Conservation (phyloP, 92 coral and sea anemone species). For the Parazoanthus atlanticus region DNA sequence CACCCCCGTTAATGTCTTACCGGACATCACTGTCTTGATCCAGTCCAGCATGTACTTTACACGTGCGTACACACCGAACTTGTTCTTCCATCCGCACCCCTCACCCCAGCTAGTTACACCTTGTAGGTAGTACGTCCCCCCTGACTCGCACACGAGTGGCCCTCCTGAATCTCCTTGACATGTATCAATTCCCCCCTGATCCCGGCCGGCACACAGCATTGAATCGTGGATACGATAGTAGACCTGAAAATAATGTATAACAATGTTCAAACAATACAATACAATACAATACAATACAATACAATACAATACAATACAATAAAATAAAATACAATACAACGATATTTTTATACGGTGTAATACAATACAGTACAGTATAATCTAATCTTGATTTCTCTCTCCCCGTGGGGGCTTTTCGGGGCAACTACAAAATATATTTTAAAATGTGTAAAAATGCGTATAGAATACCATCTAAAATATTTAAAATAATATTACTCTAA, state of each 20-base stretch:
- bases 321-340: too few species aligned
- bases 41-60: slow-evolving; percentile 2
- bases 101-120: slow-evolving; percentile 28
- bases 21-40: not conserved
- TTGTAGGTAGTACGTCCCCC: slow-evolving; percentile 14
- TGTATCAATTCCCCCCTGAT: slow-evolving; percentile 18
- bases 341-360: too few species aligned
- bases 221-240: slow-evolving; percentile 14
- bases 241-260: not conserved
- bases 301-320: too few species aligned
- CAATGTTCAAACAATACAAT: too few species aligned
- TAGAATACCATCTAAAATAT: too few species aligned
- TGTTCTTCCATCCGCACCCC: slow-evolving; percentile 17
- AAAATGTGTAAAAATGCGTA: too few species aligned
- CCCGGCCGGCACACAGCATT: slow-evolving; percentile 15
- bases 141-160: slow-evolving; percentile 16
- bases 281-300: too few species aligned
- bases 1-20: not conserved
- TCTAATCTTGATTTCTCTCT: too few species aligned
- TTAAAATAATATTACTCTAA: too few species aligned
- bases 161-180: slow-evolving; percentile 22
- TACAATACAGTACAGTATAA: too few species aligned
- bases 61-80: slow-evolving; percentile 4
- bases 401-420: too few species aligned
- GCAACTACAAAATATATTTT: too few species aligned